Percentiles rank a stretch among this genome's conserved stretches.
phyloP scores from a whole-genome alignment of 2,888 invertebrate species.

The Cepaea hortensis region DNA sequence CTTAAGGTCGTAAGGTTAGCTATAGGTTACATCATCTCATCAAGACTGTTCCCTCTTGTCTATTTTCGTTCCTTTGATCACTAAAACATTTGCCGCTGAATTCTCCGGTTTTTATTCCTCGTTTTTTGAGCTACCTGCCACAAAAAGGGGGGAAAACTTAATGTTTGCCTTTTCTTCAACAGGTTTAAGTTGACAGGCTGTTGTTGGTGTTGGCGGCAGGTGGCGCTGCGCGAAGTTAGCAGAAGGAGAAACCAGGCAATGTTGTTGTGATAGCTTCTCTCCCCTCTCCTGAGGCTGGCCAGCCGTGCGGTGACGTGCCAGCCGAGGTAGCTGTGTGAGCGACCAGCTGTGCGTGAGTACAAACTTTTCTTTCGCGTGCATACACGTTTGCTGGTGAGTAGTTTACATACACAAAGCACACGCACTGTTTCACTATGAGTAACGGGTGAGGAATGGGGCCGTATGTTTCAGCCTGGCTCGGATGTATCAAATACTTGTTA shows the following conservation, averaged over 20 bases:
- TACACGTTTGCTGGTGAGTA: neutral
- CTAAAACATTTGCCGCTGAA: too few species aligned
- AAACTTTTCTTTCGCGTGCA: neutral
- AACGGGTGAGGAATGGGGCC: slow-evolving; percentile 41
- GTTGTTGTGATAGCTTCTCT: slow-evolving; percentile 35
- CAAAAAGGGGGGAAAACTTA: too few species aligned
- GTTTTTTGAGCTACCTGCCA: too few species aligned
- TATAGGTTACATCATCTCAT: too few species aligned
- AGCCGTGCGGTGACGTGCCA: neutral
- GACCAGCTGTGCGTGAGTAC: slow-evolving; percentile 2
- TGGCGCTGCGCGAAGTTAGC: slow-evolving; percentile 26
- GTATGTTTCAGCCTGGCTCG: neutral
- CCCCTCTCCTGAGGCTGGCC: slow-evolving; percentile 36
- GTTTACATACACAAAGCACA: neutral
- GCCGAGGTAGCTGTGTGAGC: neutral
- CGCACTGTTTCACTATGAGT: slow-evolving; percentile 24
- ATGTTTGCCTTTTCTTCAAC: neutral
- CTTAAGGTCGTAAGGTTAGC: too few species aligned
- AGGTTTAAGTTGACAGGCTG: neutral
- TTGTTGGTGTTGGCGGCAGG: slow-evolving; percentile 36
- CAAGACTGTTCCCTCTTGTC: too few species aligned
- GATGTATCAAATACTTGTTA: slow-evolving; percentile 42
- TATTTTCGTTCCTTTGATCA: too few species aligned
- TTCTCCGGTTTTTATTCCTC: too few species aligned
- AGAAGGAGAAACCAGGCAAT: slow-evolving; percentile 24